These are phyloP conservation scores for Shargacucullia verbasci DNA, from an alignment of 2,888 invertebrate species.

Conservation along the genomic window DNA sequence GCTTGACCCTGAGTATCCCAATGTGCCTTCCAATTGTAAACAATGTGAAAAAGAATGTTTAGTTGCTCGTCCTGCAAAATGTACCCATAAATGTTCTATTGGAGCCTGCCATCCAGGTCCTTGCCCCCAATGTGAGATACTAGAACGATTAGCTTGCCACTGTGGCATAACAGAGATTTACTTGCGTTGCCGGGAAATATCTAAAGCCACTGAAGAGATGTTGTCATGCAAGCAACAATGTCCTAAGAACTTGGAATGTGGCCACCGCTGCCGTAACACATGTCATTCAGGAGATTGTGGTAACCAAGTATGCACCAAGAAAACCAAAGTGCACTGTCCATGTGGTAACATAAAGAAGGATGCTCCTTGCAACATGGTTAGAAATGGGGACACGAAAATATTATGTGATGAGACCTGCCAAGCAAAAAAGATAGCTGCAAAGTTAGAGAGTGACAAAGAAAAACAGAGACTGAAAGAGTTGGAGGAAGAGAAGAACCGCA, in stretches of 20 bases:
- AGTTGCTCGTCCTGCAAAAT: slow-evolving; percentile 91
- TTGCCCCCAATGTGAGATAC: slow-evolving; percentile 93
- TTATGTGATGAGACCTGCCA: slow-evolving; percentile 91
- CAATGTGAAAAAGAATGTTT: slow-evolving; percentile 88
- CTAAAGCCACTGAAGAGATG: slow-evolving; percentile 82
- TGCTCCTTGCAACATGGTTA: slow-evolving; percentile 90
- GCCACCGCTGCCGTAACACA: slow-evolving; percentile 93
- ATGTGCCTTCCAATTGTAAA: slow-evolving; percentile 80
- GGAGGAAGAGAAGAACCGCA: slow-evolving; percentile 91
- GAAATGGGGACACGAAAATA: slow-evolving; percentile 81
- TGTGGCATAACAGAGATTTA: slow-evolving; percentile 94
- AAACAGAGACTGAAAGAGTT: slow-evolving; percentile 88
- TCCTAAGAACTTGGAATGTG: slow-evolving; percentile 95
- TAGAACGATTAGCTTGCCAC: slow-evolving; percentile 93
- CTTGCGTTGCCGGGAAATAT: slow-evolving; percentile 92
- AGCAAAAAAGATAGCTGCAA: slow-evolving; percentile 87
- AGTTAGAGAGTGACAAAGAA: slow-evolving; percentile 86
- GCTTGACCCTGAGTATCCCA: slow-evolving; percentile 77
- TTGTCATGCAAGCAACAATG: slow-evolving; percentile 95
- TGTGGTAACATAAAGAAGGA: slow-evolving; percentile 94
- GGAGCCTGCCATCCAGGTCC: slow-evolving; percentile 92
- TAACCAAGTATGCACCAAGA: slow-evolving; percentile 92
- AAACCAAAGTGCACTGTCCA: slow-evolving; percentile 93
- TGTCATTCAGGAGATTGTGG: slow-evolving; percentile 94
- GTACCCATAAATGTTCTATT: slow-evolving; percentile 92